Conservation (phyloP, 2,888 invertebrate species). For the Phortica okadai region DNA sequence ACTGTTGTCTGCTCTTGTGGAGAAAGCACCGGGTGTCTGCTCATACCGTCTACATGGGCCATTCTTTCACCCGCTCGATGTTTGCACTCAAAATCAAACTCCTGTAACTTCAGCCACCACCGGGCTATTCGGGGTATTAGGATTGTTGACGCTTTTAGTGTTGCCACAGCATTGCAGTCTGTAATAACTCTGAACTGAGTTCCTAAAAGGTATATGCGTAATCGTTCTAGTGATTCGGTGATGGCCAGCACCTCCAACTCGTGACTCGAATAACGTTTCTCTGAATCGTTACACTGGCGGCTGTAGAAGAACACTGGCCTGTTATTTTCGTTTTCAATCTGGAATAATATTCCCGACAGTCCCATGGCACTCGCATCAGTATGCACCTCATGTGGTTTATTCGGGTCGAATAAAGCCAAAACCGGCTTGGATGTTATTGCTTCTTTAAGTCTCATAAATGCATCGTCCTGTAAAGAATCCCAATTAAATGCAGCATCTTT, state of each 20-base stretch:
- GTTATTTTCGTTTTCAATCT: conserved; percentile 41
- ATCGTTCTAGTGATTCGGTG: conserved; percentile 61
- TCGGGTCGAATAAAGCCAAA: conserved; percentile 50
- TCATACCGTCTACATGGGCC: conserved; percentile 67
- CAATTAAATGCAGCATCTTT: conserved; percentile 44
- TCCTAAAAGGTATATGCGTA: conserved; percentile 70
- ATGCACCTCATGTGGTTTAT: conserved; percentile 52
- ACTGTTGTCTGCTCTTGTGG: conserved; percentile 26
- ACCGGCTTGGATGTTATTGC: conserved; percentile 55
- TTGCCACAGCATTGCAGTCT: conserved; percentile 66
- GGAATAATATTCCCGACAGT: conserved; percentile 65
- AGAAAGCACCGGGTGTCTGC: conserved; percentile 46
- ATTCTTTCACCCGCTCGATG: conserved; percentile 55
- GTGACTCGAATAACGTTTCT: conserved; percentile 51
- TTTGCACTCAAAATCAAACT: conserved; percentile 48
- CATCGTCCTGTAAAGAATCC: conserved; percentile 36
- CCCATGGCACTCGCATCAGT: conserved; percentile 71
- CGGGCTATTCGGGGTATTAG: conserved; percentile 60
- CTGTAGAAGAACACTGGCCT: conserved; percentile 66
- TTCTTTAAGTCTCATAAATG: conserved; percentile 51
- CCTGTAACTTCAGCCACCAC: conserved; percentile 55
- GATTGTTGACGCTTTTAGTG: conserved; percentile 58
- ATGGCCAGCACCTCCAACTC: conserved; percentile 73
- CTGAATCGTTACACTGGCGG: conserved; percentile 40
- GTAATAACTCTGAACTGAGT: conserved; percentile 60